A percentile compares a stretch with the other conserved stretches of the same genome.
These are phyloP conservation scores for Cavia porcellus DNA, from an alignment of 2,113 vertebrate genomes.

Conservation along the genomic window DNA sequence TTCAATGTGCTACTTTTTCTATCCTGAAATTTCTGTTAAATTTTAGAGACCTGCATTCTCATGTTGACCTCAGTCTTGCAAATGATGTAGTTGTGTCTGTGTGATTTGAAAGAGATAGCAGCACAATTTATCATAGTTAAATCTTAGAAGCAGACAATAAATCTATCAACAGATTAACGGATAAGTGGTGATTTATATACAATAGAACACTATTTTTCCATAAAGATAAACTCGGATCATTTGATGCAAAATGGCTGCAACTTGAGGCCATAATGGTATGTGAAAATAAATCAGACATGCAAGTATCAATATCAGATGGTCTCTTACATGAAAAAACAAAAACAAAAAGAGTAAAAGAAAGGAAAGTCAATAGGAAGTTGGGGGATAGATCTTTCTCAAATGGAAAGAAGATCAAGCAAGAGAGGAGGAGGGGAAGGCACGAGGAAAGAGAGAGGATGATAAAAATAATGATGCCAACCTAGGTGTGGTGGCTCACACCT, in stretches of 20 bases:
- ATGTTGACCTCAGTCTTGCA: not conserved
- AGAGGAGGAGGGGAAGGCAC: not conserved
- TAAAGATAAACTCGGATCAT: not conserved
- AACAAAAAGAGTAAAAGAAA: not conserved
- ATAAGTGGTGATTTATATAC: not conserved
- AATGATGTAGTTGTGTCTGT: not conserved
- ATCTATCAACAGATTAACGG: not conserved
- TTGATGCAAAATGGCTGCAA: not conserved
- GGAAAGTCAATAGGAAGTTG: not conserved
- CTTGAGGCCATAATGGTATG: not conserved
- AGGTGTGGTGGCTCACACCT: no score
- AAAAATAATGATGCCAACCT: no score
- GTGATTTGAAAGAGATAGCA: not conserved
- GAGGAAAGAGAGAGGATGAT: not conserved
- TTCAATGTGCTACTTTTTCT: not conserved
- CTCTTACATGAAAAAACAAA: not conserved
- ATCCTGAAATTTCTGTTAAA: not conserved
- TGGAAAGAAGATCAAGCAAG: not conserved
- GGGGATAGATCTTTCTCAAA: not conserved
- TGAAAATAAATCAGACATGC: not conserved
- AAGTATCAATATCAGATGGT: not conserved
- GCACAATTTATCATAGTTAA: not conserved
- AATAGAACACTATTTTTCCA: not conserved
- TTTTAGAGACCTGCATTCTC: not conserved
- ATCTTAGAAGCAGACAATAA: not conserved